Evolutionary conservation across 2,888 invertebrate genomes (phyloP).

Genomic region (Drosophila monieri): DNA sequence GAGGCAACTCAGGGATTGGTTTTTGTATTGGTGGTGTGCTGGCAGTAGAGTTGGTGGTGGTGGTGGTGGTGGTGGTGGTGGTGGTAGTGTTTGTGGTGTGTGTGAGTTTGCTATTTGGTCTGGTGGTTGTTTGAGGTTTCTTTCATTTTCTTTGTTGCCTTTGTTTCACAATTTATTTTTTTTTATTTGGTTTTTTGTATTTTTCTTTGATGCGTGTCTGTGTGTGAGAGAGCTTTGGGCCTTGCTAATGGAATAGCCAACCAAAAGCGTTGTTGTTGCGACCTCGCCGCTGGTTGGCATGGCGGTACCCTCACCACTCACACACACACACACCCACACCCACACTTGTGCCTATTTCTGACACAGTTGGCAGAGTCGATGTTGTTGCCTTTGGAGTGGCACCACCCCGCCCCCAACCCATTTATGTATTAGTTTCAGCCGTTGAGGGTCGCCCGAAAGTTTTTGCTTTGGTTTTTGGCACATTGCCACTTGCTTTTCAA

Average conservation of each 20-base stretch:
- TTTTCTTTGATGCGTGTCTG: constrained; percentile 23
- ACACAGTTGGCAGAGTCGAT: constrained; percentile 65
- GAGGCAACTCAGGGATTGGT: constrained; percentile 45
- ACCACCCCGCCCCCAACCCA: constrained; percentile 1
- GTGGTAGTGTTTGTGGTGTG: constrained; percentile 26
- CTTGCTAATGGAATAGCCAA: constrained; percentile 73
- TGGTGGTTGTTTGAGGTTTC: constrained; percentile 75
- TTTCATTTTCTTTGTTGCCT: constrained; percentile 79
- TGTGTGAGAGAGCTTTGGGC: constrained; percentile 59
- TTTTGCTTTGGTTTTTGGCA: constrained; percentile 56
- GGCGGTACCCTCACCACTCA: constrained; percentile 38
- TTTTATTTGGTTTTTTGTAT: constrained; percentile 26
- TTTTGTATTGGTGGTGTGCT: constrained; percentile 42
- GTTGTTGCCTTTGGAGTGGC: constrained; percentile 32
- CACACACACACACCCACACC: constrained; percentile 30
- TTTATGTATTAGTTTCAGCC: constrained; percentile 9
- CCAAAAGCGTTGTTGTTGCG: constrained; percentile 81
- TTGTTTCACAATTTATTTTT: constrained; percentile 74
- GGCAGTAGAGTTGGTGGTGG: neutral
- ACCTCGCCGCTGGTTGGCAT: constrained; percentile 78
- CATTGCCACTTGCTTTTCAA: constrained; percentile 67
- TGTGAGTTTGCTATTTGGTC: constrained; percentile 34
- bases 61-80: neutral
- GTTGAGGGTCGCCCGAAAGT: constrained; percentile 52
- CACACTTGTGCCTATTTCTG: constrained; percentile 48